Conservation (phyloP, 2,888 invertebrate species). For the Cataglyphis albicans region DNA sequence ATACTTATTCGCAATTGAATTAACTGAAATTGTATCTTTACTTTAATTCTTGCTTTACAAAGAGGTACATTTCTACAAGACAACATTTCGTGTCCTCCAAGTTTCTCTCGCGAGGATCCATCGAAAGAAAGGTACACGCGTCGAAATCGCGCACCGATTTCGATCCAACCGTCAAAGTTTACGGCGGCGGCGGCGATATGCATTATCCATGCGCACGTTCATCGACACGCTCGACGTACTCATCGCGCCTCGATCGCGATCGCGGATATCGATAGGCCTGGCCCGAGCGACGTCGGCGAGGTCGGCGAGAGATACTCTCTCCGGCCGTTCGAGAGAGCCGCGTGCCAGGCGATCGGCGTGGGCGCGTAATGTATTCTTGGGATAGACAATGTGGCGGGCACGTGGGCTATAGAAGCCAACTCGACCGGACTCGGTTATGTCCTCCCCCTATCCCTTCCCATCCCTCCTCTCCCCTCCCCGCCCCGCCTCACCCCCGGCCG, state of each 20-base stretch:
- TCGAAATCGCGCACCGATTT: not conserved
- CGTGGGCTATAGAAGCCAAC: constrained; percentile 82
- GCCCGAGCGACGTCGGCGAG: constrained; percentile 39
- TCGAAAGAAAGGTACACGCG: not conserved
- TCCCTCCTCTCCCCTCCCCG: no score
- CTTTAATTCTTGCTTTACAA: not conserved
- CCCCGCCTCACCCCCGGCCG: not conserved
- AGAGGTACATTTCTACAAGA: not conserved
- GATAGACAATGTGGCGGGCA: constrained; percentile 84
- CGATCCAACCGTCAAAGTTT: constrained; percentile 18
- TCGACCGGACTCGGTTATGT: constrained; percentile 76
- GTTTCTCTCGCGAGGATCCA: not conserved
- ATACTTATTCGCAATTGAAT: not conserved
- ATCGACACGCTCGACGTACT: constrained; percentile 50
- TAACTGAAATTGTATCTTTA: not conserved
- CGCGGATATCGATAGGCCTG: constrained; percentile 51
- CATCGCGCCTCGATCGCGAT: constrained; percentile 55
- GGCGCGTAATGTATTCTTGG: constrained; percentile 84
- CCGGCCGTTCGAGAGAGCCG: constrained; percentile 42
- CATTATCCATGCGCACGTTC: constrained; percentile 51
- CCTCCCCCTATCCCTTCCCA: not conserved
- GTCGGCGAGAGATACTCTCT: constrained; percentile 27
- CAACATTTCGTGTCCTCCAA: not conserved
- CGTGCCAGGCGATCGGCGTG: constrained; percentile 77
- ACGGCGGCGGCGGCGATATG: constrained; percentile 7